A percentile compares a stretch with the other conserved stretches of the same genome.
Evolutionary conservation across 1,140 invertebrate species (phyloP).

Genomic region (Parasteatoda tepidariorum): DNA sequence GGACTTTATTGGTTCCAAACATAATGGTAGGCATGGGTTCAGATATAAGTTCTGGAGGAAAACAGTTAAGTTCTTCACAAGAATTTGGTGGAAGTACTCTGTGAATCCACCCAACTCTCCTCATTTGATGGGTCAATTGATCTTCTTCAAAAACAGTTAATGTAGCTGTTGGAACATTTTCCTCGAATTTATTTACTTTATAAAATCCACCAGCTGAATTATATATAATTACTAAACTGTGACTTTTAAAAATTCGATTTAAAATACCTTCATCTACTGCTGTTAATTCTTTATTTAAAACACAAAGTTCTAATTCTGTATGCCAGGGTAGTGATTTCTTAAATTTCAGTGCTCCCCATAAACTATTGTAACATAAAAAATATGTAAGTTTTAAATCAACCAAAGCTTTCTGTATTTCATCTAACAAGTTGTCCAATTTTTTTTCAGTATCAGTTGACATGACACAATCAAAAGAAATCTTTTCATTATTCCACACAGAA

Average conservation of each 20-base stretch:
- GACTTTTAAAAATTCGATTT: conserved; percentile 66
- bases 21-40: conserved; percentile 71
- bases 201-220: conserved; percentile 70
- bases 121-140: conserved; percentile 67
- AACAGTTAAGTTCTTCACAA: conserved; percentile 73
- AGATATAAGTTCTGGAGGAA: conserved; percentile 72
- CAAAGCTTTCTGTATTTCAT: conserved; percentile 55
- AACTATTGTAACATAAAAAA: conserved; percentile 72
- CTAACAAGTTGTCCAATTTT: conserved; percentile 34
- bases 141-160: conserved; percentile 70
- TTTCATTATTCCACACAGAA: conserved; percentile 10
- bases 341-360: conserved; percentile 71
- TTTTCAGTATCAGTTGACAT: conserved; percentile 11
- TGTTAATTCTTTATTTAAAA: conserved; percentile 69
- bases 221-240: conserved; percentile 67
- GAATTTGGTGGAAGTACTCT: conserved; percentile 72
- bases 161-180: conserved; percentile 63
- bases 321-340: conserved; percentile 71
- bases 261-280: conserved; percentile 69
- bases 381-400: conserved; percentile 67
- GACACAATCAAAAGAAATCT: conserved; percentile 13
- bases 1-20: conserved; percentile 70
- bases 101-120: conserved; percentile 73
- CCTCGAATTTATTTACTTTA: conserved; percentile 61
- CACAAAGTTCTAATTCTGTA: conserved; percentile 70